Evolutionary conservation across 2,888 invertebrate species (phyloP).

Genomic region (Phrixothrix hirtus): DNA sequence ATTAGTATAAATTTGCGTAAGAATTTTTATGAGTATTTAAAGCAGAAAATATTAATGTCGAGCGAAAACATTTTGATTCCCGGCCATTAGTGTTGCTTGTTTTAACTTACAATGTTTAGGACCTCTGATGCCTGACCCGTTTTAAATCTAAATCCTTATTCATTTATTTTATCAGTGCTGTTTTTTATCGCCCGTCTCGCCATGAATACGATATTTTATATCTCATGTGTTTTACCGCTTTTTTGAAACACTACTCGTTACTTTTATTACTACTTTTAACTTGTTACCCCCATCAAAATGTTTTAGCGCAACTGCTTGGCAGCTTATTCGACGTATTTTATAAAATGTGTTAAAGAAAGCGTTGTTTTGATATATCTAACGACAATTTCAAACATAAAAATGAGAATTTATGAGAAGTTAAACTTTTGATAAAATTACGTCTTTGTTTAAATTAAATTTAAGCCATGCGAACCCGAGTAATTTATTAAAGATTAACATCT

Average conservation of each 20-base stretch:
- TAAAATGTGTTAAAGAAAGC: background rate
- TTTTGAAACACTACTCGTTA: constrained; percentile 28
- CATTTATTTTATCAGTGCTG: constrained; percentile 46
- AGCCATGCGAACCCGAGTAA: background rate
- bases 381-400: background rate
- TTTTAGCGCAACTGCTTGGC: constrained; percentile 2
- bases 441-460: background rate
- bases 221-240: constrained; percentile 38
- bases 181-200: constrained; percentile 42
- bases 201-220: constrained; percentile 47
- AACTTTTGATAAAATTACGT: background rate
- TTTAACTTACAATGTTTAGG: constrained; percentile 35
- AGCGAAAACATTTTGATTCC: too few species aligned
- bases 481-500: background rate
- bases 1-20: too few species aligned
- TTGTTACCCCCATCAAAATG: constrained; percentile 1
- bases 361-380: constrained; percentile 3
- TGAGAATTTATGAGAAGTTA: background rate
- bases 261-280: constrained; percentile 22
- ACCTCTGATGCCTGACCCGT: constrained; percentile 35
- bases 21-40: too few species aligned
- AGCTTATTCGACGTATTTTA: background rate
- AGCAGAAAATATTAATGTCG: too few species aligned
- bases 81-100: too few species aligned
- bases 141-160: constrained; percentile 45